Evolutionary conservation across 2,888 invertebrate genomes (phyloP), one percentile per base, ranked within the genome.

Genomic region (Parasteatoda lunata): DNA sequence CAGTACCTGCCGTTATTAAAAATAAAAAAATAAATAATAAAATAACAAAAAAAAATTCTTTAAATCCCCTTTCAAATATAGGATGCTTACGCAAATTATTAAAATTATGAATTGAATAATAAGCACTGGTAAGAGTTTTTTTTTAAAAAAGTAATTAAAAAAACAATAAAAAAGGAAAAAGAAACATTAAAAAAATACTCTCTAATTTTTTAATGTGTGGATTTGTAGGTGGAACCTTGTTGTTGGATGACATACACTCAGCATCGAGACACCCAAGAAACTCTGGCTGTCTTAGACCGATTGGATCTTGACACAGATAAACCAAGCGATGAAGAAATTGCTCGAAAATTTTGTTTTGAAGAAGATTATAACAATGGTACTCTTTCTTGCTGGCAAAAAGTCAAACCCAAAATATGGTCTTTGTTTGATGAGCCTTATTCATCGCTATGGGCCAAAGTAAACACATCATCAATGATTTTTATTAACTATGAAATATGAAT

Each of bases 401-500:
- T 97, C 92, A 98, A 99, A 92, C 99, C 98, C 66, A 97, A 97
- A 93, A 96, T 99, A 92, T 99, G 99, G 99, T 98, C 98, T 64
- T 94, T 99, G 86, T 99, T 99, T 92, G 99, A 99, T 92, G 99
- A 99, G 92, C 99, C 99, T 1, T 99, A 99, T 93, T 99, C 98
- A 91, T 99, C 99, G 81, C 96, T 80, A 48, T 85, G 86, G 54
- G 89, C 90, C 5, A 90, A 90, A 85, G 90, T 90, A 78, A 66
- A 72, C 45, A 9, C 7, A 5, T 69, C 6, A 11, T 15, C 9
- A n/a, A 0, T n/a, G 5, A 13, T 8, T 30, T 9, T 30, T 68
- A 4, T 30, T 30, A 1, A 30, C 30, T 1, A 0, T 30, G 30
- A 2, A 30, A 30, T 30, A 30, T 30, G 30, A 30, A 30, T 30